Base-by-base conservation (phyloP, 2,888 invertebrate genomes). In the Meghimatium bilineatum region DNA sequence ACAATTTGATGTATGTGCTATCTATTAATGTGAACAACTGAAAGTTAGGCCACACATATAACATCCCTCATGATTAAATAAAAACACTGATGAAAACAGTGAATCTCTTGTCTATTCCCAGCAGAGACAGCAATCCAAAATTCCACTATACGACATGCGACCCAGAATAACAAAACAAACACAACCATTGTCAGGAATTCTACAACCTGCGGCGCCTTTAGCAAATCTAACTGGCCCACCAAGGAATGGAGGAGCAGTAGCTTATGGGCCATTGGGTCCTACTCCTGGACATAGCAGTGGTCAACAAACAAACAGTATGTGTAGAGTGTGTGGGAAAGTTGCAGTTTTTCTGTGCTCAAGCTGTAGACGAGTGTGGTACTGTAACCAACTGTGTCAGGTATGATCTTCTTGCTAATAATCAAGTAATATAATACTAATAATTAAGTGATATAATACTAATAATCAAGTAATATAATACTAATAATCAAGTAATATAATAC, bases 351-450 rank as follows among this genome's bases (percentile, higher is more conserved):
- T 91, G 32, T 91, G 91, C 71, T 90, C 90, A 29, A 88, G 86
- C 79, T 91, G 91, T 83, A 88, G 90, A 34, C 83, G 87, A n/a
- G 88, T 90, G n/a, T 98, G 97, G 97, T 98, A 98, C 94, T 98
- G 98, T 95, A 97, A 97, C 92, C 95, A 97, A 82, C 96, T 97
- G 88, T 98, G 98, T 93, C 98, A 98, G 96, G 97, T 97, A 80
- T 10, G 26, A 36, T 56, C 20, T 56, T 56, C 2, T 56, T 3
- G 3, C 23, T 49, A 49, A 49, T 49, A 12, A 49, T 49, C 49
- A 49, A 49, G 8, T 49, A 12, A 17, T 49, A 49, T 49, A 12
- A 49, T 49, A 49, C 49, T 49, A 49, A 17, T 49, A 8, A 12
- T 49, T n/a, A n/a, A n/a, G n/a, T n/a, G n/a, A n/a, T n/a, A n/a